Percentiles rank a stretch among this genome's conserved stretches.
Conservation (phyloP, 2,888 invertebrate species). For the Campopleginae sp. region DNA sequence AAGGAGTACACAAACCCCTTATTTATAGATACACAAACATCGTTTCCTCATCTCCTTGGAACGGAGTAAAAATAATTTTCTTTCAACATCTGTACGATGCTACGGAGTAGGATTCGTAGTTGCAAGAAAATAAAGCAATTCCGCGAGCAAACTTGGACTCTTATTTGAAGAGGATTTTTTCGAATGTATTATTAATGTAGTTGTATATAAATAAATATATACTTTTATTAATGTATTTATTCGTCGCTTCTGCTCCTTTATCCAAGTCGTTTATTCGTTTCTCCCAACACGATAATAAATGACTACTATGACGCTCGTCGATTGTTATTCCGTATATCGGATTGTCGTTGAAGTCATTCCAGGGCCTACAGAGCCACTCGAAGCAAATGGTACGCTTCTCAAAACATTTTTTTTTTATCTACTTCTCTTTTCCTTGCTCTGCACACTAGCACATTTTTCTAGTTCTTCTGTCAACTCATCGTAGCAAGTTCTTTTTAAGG, state of each 20-base stretch:
- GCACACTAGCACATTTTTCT: too few species aligned
- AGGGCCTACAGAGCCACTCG: background rate
- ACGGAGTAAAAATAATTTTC: background rate
- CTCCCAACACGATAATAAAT: conserved; percentile 55
- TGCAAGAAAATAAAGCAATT: background rate
- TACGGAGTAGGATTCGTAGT: background rate
- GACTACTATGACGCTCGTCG: conserved; percentile 32
- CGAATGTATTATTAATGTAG: conserved; percentile 21
- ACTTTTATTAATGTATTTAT: conserved; percentile 44
- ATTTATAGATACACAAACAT: background rate
- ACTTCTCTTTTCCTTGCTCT: background rate
- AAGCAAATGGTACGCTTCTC: background rate
- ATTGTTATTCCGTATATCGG: conserved; percentile 11
- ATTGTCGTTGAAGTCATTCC: conserved; percentile 1
- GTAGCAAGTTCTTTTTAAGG: too few species aligned
- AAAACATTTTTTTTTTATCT: background rate
- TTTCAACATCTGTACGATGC: background rate
- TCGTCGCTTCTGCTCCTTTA: conserved; percentile 9
- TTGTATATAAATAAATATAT: background rate
- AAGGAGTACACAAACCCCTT: background rate
- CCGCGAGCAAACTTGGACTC: background rate
- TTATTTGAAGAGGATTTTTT: background rate
- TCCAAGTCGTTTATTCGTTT: background rate
- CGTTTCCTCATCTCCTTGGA: background rate
- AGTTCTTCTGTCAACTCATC: too few species aligned